Evolutionary conservation across 2,797 vertebrate genomes (phyloP).

Genomic region (Labeo calbasu): DNA sequence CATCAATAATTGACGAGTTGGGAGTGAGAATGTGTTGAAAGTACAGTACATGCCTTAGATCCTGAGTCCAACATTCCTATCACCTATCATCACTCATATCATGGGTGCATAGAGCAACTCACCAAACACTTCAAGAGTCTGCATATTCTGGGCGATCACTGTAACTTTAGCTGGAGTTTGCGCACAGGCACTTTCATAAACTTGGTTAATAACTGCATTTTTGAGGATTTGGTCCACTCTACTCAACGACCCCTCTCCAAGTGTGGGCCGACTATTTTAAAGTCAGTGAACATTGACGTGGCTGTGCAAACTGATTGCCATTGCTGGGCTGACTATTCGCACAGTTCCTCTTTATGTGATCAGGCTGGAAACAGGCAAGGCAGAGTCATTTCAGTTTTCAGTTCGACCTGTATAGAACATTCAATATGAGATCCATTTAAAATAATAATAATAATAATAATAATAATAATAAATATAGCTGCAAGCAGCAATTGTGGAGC

Average conservation of each 20-base stretch:
- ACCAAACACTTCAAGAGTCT: background rate
- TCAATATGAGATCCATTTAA: too few species aligned
- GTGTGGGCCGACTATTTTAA: slow-evolving; percentile 9
- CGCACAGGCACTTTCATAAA: background rate
- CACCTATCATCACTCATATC: slow-evolving; percentile 3
- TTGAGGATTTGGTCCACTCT: background rate
- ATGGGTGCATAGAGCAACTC: slow-evolving; percentile 26
- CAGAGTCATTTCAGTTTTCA: too few species aligned
- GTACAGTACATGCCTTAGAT: slow-evolving; percentile 57
- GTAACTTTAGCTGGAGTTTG: background rate
- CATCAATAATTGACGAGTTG: background rate
- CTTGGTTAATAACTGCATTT: background rate
- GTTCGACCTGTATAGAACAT: too few species aligned
- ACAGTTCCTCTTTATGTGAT: too few species aligned
- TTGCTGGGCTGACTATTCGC: too few species aligned
- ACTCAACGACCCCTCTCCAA: slow-evolving; percentile 4
- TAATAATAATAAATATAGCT: too few species aligned
- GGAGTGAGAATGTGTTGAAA: slow-evolving; percentile 28
- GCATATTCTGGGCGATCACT: background rate
- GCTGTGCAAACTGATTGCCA: background rate
- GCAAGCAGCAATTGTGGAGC: too few species aligned
- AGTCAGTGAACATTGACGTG: background rate
- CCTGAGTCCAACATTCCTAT: slow-evolving; percentile 57
- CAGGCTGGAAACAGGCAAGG: too few species aligned
- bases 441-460: too few species aligned